A percentile compares a stretch with the other conserved stretches of the same genome.
Evolutionary conservation across 2,797 vertebrate genomes (phyloP).

Genomic region (Takifugu rubripes): DNA sequence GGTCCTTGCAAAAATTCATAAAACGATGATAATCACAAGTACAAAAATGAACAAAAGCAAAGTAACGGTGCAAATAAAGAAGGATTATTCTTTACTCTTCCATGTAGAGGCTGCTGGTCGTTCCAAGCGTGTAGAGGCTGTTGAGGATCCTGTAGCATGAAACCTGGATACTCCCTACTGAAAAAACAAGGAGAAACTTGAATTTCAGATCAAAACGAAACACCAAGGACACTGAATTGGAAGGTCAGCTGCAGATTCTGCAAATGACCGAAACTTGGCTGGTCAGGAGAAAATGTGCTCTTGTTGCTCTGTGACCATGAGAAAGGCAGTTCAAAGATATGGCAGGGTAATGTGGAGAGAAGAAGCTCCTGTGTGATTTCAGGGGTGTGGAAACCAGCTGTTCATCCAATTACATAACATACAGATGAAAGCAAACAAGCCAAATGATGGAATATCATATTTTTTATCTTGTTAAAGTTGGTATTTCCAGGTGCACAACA

Average conservation of each 20-base stretch:
- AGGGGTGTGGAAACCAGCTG: slow-evolving; percentile 39
- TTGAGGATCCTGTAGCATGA: slow-evolving; percentile 90
- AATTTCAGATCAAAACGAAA: slow-evolving; percentile 6
- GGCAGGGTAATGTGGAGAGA: slow-evolving; percentile 17
- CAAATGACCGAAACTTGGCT: slow-evolving; percentile 24
- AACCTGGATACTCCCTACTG: slow-evolving; percentile 87
- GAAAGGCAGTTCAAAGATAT: slow-evolving; percentile 36
- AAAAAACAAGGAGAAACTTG: slow-evolving; percentile 33
- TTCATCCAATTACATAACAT: slow-evolving; percentile 23
- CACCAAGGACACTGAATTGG: background rate
- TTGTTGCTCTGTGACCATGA: slow-evolving; percentile 27
- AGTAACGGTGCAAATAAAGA: background rate
- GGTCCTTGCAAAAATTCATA: too few relatives aligned
- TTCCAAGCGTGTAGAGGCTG: slow-evolving; percentile 88
- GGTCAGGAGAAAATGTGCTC: slow-evolving; percentile 39
- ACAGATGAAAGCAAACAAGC: slow-evolving; percentile 8
- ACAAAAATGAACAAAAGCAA: too few relatives aligned
- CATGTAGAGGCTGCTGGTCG: slow-evolving; percentile 84
- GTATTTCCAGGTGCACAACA: background rate
- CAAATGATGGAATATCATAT: background rate
- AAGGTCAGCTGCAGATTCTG: slow-evolving; percentile 29
- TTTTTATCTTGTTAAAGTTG: background rate
- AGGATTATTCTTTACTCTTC: slow-evolving; percentile 50
- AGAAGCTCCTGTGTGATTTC: slow-evolving; percentile 27
- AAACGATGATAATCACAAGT: too few relatives aligned